A percentile compares a stretch with the other conserved stretches of the same genome.
Evolutionary conservation across 2,113 vertebrate species (phyloP).

Genomic region (Pygoscelis antarcticus): DNA sequence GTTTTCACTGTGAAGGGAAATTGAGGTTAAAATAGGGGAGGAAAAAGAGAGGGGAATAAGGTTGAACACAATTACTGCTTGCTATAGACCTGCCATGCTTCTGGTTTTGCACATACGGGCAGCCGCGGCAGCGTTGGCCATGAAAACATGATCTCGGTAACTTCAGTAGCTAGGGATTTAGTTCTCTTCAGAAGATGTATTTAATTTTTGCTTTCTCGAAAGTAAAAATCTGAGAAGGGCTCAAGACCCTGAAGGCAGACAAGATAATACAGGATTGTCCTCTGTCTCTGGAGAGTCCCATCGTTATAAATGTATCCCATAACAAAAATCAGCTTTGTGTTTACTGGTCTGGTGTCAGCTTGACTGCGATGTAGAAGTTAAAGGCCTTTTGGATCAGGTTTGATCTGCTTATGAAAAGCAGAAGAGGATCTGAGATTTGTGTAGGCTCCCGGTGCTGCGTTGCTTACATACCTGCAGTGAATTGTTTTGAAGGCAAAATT

Average conservation of each 20-base stretch:
- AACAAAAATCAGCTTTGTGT: not conserved
- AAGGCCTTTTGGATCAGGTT: not conserved
- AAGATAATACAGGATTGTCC: accelerated
- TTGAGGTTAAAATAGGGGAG: not conserved
- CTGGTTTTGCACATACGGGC: not conserved
- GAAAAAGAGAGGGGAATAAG: too few relatives aligned
- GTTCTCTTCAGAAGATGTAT: not conserved
- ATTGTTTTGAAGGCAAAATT: not conserved
- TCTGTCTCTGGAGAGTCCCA: too few relatives aligned
- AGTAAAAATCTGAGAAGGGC: not conserved
- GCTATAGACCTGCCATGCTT: accelerated
- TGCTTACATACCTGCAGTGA: not conserved
- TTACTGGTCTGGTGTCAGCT: not conserved
- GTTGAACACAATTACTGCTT: accelerated
- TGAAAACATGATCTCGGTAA: accelerated
- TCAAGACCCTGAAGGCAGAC: too few relatives aligned
- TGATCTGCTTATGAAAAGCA: not conserved
- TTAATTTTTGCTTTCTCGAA: not conserved
- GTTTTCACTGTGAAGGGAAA: not conserved
- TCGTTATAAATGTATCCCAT: accelerated
- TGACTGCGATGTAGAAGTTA: accelerated
- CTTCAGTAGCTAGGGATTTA: not conserved
- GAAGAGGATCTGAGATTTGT: not conserved
- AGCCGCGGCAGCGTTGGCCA: accelerated
- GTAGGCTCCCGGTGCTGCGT: not conserved